These are phyloP conservation scores for Sesia bembeciformis DNA, from an alignment of 2,888 invertebrate genomes.

Conservation along the genomic window DNA sequence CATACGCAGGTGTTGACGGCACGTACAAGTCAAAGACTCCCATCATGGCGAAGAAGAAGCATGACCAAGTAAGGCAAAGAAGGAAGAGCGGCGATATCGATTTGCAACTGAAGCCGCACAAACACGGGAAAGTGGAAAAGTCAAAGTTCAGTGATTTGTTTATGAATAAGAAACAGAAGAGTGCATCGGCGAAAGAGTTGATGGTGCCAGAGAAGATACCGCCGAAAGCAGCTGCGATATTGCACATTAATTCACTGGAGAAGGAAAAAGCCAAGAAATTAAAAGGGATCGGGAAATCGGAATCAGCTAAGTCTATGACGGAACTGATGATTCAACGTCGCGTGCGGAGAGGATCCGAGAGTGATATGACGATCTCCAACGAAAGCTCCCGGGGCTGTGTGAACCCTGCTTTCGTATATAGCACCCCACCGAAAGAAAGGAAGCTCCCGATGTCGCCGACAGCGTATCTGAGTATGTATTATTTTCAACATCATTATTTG, in stretches of 20 bases:
- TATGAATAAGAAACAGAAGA: slow-evolving; percentile 61
- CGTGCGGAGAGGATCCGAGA: slow-evolving; percentile 58
- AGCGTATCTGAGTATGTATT: slow-evolving; percentile 63
- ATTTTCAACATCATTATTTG: slow-evolving; percentile 5
- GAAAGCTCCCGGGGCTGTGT: slow-evolving; percentile 46
- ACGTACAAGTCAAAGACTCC: slow-evolving; percentile 64
- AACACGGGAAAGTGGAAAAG: slow-evolving; percentile 53
- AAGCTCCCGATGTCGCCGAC: slow-evolving; percentile 57
- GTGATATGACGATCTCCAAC: slow-evolving; percentile 45
- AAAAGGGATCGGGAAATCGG: slow-evolving; percentile 54
- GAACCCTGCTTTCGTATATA: slow-evolving; percentile 65
- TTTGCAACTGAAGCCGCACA: slow-evolving; percentile 51
- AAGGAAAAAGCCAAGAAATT: slow-evolving; percentile 36
- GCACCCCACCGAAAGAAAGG: slow-evolving; percentile 67
- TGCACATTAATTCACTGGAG: slow-evolving; percentile 72
- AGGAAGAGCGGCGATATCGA: slow-evolving; percentile 63
- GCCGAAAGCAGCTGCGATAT: slow-evolving; percentile 76
- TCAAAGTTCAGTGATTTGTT: slow-evolving; percentile 64
- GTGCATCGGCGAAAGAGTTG: slow-evolving; percentile 55
- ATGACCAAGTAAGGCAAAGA: slow-evolving; percentile 40
- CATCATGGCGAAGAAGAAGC: slow-evolving; percentile 56
- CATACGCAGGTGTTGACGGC: slow-evolving; percentile 61
- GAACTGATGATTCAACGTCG: slow-evolving; percentile 40
- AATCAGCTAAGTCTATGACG: slow-evolving; percentile 50
- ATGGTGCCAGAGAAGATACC: slow-evolving; percentile 69